These are phyloP conservation scores for Excalfactoria chinensis DNA, from an alignment of 2,113 vertebrate species.

Conservation along the genomic window DNA sequence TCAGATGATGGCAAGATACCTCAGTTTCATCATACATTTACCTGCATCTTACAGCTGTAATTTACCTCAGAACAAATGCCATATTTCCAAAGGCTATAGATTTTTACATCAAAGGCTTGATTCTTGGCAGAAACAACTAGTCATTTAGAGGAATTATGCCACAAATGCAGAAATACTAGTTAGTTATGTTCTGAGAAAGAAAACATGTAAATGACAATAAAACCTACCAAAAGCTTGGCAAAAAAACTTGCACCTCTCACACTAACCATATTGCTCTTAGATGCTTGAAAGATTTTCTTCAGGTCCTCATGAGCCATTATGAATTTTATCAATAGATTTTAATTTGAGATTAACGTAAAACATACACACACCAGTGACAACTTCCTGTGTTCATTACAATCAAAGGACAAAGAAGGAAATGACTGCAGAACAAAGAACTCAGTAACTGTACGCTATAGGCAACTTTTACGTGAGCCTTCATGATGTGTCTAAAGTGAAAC, in stretches of 20 bases:
- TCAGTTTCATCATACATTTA: neutral
- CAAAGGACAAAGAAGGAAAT: neutral
- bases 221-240: neutral
- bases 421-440: neutral
- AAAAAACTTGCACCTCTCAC: neutral
- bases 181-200: neutral
- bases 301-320: neutral
- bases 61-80: neutral
- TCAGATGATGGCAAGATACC: neutral
- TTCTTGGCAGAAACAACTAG: conserved; percentile 37
- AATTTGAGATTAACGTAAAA: neutral
- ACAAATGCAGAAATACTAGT: conserved; percentile 13
- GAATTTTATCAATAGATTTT: neutral
- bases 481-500: neutral
- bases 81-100: conserved; percentile 22
- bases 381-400: neutral
- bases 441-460: neutral
- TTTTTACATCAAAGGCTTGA: conserved; percentile 43
- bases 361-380: neutral
- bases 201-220: neutral
- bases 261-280: neutral
- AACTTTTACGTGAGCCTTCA: neutral
- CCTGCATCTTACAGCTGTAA: neutral
- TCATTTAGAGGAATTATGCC: neutral
- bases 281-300: neutral